Base-by-base conservation (phyloP, 2,888 invertebrate species). In the Dione vanillae region DNA sequence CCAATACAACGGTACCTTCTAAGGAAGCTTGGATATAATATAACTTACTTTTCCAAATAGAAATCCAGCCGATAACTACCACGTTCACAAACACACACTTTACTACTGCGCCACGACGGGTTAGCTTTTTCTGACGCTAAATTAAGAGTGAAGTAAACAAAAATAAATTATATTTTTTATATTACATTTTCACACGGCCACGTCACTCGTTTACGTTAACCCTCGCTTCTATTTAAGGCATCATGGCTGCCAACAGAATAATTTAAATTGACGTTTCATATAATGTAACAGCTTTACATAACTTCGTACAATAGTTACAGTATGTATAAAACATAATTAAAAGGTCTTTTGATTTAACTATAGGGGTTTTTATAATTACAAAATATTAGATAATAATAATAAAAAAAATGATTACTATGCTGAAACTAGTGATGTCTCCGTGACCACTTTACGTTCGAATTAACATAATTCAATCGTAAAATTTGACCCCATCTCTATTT, bases 231-330 rank as follows among this genome's bases (percentile, higher is more conserved):
- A 45, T 45, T n/a, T 45, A n/a, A 35, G 20, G 16, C 52, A 0
- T 62, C 43, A 35, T 27, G 20, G 27, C 51, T 20, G 52, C 10
- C 52, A 45, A 45, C 27, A 61, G 62, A 54, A 43, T 62, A 52
- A 68, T 62, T 52, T 35, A 51, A 62, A 62, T 37, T 62, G 62
- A 68, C 68, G 54, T 19, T 10, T n/a, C 12, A 9, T 27, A 37
- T 58, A 64, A 64, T 49, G 37, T 49, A 12, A 45, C n/a, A 6
- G 35, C n/a, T 62, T 35, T 47, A 12, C 47, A 54, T 9, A 35
- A 35, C 14, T 27, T 1, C 35, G 8, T n/a, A 35, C 35, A 35
- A 54, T 49, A 49, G 1, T 1, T 16, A 52, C 2, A n/a, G 2
- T 45, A 5, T 45, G 16, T 16, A 16, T 16, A 8, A 16, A 47